Percentiles rank a stretch among this genome's conserved stretches.
phyloP scores from a whole-genome alignment of 1,140 invertebrate species.

The Phymorhynchus buccinoides region DNA sequence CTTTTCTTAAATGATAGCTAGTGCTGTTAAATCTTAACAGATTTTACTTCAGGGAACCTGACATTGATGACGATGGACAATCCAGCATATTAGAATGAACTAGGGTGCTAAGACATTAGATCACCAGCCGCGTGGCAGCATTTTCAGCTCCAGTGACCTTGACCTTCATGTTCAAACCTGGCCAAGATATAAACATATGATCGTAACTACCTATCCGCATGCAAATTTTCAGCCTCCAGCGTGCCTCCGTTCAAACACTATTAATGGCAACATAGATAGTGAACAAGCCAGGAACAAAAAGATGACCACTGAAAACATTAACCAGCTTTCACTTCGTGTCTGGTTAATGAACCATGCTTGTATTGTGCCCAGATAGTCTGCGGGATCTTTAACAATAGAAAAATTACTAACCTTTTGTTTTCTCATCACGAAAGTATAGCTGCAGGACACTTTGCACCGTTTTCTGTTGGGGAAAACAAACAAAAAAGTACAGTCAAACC shows the following conservation, averaged over 20 bases:
- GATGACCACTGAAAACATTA: background rate
- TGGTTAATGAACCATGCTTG: background rate
- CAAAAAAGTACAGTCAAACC: too few relatives aligned
- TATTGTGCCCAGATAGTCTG: background rate
- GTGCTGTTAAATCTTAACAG: too few relatives aligned
- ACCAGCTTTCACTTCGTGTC: too few relatives aligned
- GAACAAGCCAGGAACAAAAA: background rate
- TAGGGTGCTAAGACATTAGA: too few relatives aligned
- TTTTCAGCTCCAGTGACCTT: too few relatives aligned
- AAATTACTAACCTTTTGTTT: constrained; percentile 34
- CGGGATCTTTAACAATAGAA: background rate
- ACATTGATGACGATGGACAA: too few relatives aligned
- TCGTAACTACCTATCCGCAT: too few relatives aligned
- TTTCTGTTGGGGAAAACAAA: constrained; percentile 15
- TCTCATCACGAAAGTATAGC: constrained; percentile 35
- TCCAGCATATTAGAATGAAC: too few relatives aligned
- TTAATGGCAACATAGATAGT: background rate
- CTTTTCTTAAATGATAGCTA: background rate
- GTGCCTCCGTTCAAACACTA: background rate
- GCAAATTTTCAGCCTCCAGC: background rate
- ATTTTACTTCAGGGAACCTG: too few relatives aligned
- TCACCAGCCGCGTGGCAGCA: too few relatives aligned
- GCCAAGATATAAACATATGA: too few relatives aligned
- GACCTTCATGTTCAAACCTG: too few relatives aligned
- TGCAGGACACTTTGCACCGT: constrained; percentile 35